A percentile compares a stretch with the other conserved stretches of the same genome.
Evolutionary conservation across 2,888 invertebrate genomes (phyloP).

Genomic region (Ophion costatus): DNA sequence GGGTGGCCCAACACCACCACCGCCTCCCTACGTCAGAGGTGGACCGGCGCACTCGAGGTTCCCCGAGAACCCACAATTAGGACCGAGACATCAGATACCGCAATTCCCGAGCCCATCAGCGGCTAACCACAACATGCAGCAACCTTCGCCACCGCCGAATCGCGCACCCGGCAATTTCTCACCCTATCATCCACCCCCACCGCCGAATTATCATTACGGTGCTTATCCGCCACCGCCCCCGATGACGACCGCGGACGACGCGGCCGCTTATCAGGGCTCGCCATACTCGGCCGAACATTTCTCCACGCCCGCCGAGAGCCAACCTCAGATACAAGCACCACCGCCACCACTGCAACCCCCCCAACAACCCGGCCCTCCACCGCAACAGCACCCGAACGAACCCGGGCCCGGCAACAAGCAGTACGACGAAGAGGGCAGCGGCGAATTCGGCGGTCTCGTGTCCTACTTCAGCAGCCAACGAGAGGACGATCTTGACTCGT

Average conservation of each 20-base stretch:
- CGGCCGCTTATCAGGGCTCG: constrained; percentile 82
- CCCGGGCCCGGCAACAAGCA: constrained; percentile 80
- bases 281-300: constrained; percentile 78
- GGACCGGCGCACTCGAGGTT: constrained; percentile 80
- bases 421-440: constrained; percentile 86
- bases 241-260: constrained; percentile 82
- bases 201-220: constrained; percentile 84
- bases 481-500: constrained; percentile 94
- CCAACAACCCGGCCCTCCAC: constrained; percentile 68
- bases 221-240: constrained; percentile 83
- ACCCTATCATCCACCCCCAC: constrained; percentile 84
- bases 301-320: constrained; percentile 71
- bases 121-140: constrained; percentile 78
- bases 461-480: constrained; percentile 96
- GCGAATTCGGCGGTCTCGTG: constrained; percentile 95
- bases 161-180: constrained; percentile 82
- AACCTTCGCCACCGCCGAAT: constrained; percentile 81
- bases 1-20: constrained; percentile 80
- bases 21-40: constrained; percentile 80
- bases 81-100: constrained; percentile 77
- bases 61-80: constrained; percentile 70
- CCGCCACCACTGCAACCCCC: constrained; percentile 70
- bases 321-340: constrained; percentile 70
- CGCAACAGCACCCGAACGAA: constrained; percentile 64
- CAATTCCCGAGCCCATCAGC: constrained; percentile 79